Evolutionary conservation across 2,888 invertebrate genomes (phyloP), one percentile per base, ranked within the genome.

Genomic region (Watsonalla binaria): DNA sequence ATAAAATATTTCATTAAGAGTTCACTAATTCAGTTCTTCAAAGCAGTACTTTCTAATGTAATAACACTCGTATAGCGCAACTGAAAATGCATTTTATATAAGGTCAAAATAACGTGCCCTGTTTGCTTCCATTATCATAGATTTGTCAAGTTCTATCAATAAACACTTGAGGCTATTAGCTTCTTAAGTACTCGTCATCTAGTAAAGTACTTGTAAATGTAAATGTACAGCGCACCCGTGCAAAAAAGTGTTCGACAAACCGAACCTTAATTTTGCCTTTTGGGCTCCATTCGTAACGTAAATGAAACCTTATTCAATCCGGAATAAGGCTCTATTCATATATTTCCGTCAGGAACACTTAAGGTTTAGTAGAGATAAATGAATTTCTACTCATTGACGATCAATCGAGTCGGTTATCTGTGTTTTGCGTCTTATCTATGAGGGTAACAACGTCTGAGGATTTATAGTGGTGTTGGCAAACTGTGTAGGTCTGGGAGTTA

Each of bases 361-460:
- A 65, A 70, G 74, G 70, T 73, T 75, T 75, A 75, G 76, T 74
- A 74, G 76, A 86, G 85, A 88, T 87, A 88, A 88, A 89, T 89
- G 86, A 88, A 88, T 88, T 86, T 81, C 83, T 80, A 81, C 80
- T 88, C 85, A 86, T 88, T 87, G 86, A 72, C 85, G 87, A 89
- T 89, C 88, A 89, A 87, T 89, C 85, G 85, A 74, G 71, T 68
- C 70, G 67, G 61, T 84, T 86, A 88, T 87, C 88, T 77, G 80
- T 86, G 84, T 86, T 83, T 84, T 81, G 86, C 74, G 76, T 77
- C 80, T 84, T 85, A 85, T 84, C 85, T 80, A 58, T 73, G 72
- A 73, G 70, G 70, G 76, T 76, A 72, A 79, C 77, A 77, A 76
- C 68, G 76, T 74, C 77, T 70, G 58, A 57, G 73, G 76, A 82